Percentiles rank a stretch among this genome's conserved stretches.
Conservation (phyloP, 2,888 invertebrate genomes). For the Drosophila trichaetosa region DNA sequence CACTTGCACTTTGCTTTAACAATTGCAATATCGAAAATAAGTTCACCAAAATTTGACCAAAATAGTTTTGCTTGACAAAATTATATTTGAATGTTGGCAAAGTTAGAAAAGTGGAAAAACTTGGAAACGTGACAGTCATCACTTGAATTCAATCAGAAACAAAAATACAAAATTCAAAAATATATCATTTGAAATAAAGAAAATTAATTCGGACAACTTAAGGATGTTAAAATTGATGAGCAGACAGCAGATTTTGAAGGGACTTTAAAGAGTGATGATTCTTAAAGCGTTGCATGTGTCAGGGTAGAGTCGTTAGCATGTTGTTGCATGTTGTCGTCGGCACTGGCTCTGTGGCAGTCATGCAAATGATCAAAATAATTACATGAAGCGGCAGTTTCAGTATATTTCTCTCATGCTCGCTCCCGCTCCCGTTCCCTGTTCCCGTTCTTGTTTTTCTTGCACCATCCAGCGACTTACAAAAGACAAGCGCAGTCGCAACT, state of each 20-base stretch:
- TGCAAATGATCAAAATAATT: conserved; percentile 78
- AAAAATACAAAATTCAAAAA: not conserved
- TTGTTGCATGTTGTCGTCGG: conserved; percentile 44
- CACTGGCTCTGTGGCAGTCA: conserved; percentile 41
- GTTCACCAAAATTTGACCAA: not conserved
- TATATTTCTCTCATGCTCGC: conserved; percentile 2
- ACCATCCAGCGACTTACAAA: conserved; percentile 53
- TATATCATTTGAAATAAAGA: not conserved
- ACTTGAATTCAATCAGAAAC: not conserved
- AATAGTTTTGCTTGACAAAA: not conserved
- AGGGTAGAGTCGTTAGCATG: conserved; percentile 52
- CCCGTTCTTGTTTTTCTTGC: conserved; percentile 35
- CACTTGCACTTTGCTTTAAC: conserved; percentile 8
- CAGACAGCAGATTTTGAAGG: not conserved
- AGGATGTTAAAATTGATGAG: not conserved
- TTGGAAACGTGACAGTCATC: not conserved
- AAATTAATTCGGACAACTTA: not conserved
- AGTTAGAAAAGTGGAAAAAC: not conserved
- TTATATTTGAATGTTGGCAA: not conserved
- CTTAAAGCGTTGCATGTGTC: conserved; percentile 34
- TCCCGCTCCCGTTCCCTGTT: conserved; percentile 7
- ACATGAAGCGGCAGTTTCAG: conserved; percentile 71
- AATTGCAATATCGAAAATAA: not conserved
- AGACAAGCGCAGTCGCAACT: conserved; percentile 75
- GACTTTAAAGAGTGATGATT: conserved; percentile 20